Conservation (phyloP, 2,797 vertebrate species). For the Agapornis canus region DNA sequence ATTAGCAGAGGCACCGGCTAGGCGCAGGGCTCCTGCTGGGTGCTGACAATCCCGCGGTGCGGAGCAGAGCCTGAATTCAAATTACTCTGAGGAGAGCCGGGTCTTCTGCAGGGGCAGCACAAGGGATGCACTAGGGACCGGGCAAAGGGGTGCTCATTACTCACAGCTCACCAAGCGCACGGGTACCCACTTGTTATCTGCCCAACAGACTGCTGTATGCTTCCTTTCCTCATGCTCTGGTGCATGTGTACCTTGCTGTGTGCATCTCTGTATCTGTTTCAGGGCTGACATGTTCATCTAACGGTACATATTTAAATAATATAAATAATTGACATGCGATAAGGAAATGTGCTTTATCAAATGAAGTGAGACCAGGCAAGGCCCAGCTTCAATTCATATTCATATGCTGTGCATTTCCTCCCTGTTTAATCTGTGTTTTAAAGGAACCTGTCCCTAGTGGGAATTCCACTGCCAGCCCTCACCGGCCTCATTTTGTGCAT, state of each 20-base stretch:
- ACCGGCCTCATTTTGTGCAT: constrained; percentile 1
- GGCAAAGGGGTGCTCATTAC: background rate
- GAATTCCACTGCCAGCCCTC: constrained; percentile 46
- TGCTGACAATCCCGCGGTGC: background rate
- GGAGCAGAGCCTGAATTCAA: constrained; percentile 10
- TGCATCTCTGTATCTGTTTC: background rate
- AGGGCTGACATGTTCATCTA: background rate
- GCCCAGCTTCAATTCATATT: constrained; percentile 60
- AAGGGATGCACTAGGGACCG: background rate
- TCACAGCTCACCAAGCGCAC: background rate
- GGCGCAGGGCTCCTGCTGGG: background rate
- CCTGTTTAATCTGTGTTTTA: constrained; percentile 69
- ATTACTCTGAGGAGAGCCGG: background rate
- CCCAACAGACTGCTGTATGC: rapidly evolving
- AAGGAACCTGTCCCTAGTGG: constrained; percentile 55
- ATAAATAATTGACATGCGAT: constrained; percentile 64
- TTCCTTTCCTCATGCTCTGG: background rate
- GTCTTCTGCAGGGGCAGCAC: background rate
- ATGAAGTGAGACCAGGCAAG: constrained; percentile 43
- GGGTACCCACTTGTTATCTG: background rate
- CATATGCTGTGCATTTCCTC: constrained; percentile 36
- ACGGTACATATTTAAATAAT: constrained; percentile 46
- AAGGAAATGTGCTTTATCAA: constrained; percentile 44
- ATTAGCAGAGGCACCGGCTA: background rate
- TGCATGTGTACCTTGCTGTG: rapidly evolving